Conservation (phyloP, 2,113 vertebrate species). For the Pollimyrus isidori region DNA sequence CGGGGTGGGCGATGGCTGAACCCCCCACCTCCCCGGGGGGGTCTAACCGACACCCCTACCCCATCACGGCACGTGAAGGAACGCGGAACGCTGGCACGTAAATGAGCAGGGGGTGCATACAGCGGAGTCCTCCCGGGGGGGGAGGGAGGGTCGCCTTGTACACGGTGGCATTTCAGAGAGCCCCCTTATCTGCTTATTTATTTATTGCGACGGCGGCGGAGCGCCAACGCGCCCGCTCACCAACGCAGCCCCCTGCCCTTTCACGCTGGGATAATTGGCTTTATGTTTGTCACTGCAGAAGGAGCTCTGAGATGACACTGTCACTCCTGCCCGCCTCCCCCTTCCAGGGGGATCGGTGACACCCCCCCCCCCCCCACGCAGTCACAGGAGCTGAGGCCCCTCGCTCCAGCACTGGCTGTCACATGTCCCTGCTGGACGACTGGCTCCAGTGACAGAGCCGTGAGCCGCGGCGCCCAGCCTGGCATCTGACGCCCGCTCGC, state of each 20-base stretch:
- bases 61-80: not conserved
- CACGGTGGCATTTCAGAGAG: slow-evolving; percentile 28
- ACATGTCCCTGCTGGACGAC: slow-evolving; percentile 70
- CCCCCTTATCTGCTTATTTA: not conserved
- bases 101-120: not conserved
- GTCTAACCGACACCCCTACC: not conserved
- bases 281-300: slow-evolving; percentile 58
- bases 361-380: slow-evolving; percentile 58
- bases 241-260: slow-evolving; percentile 34
- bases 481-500: slow-evolving; percentile 72
- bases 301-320: slow-evolving; percentile 53
- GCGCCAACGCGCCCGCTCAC: slow-evolving; percentile 25
- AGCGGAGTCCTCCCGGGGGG: not conserved
- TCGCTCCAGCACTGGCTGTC: slow-evolving; percentile 71
- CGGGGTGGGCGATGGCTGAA: not conserved
- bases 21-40: not conserved
- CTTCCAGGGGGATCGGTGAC: slow-evolving; percentile 7
- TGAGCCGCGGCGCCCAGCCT: slow-evolving; percentile 72
- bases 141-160: slow-evolving; percentile 7
- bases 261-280: slow-evolving; percentile 55
- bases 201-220: slow-evolving; percentile 20
- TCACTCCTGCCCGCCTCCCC: slow-evolving; percentile 48
- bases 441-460: slow-evolving; percentile 75
- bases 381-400: slow-evolving; percentile 64
- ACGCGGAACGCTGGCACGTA: not conserved